These are phyloP conservation scores for Lycocerus yunnanus DNA, from an alignment of 2,888 invertebrate species.

Conservation along the genomic window DNA sequence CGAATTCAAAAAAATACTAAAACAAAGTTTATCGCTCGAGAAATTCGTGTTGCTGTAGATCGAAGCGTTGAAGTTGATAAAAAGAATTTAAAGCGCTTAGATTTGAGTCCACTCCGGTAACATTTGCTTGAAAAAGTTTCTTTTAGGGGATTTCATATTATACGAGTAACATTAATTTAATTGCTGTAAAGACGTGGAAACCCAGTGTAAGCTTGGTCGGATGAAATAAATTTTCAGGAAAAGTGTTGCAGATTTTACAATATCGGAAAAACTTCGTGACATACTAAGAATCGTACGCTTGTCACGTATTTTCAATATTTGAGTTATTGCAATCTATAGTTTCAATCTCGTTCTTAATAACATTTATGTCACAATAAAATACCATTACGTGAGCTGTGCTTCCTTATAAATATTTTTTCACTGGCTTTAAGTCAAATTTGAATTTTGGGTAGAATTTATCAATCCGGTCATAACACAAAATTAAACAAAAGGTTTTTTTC, in stretches of 20 bases:
- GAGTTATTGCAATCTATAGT: neutral
- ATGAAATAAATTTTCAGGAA: neutral
- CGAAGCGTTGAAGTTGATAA: too few relatives aligned
- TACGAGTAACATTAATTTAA: neutral
- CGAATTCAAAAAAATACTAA: neutral
- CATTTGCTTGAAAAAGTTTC: neutral
- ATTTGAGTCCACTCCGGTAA: too few relatives aligned
- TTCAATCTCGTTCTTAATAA: neutral
- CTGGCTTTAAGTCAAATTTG: neutral
- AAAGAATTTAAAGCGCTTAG: too few relatives aligned
- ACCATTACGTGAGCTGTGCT: neutral
- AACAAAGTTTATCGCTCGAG: neutral
- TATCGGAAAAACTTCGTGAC: neutral
- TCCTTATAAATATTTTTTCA: neutral
- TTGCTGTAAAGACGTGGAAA: neutral
- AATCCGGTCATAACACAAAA: neutral
- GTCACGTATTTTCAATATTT: neutral
- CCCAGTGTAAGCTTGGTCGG: neutral
- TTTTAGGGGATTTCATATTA: neutral
- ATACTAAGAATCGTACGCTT: neutral
- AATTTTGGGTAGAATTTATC: neutral
- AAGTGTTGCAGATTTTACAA: neutral
- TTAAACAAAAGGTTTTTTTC: neutral
- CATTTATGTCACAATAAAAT: neutral
- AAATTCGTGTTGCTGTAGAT: neutral